Base-by-base conservation (phyloP, 2,113 vertebrate species). In the Neotragus moschatus region DNA sequence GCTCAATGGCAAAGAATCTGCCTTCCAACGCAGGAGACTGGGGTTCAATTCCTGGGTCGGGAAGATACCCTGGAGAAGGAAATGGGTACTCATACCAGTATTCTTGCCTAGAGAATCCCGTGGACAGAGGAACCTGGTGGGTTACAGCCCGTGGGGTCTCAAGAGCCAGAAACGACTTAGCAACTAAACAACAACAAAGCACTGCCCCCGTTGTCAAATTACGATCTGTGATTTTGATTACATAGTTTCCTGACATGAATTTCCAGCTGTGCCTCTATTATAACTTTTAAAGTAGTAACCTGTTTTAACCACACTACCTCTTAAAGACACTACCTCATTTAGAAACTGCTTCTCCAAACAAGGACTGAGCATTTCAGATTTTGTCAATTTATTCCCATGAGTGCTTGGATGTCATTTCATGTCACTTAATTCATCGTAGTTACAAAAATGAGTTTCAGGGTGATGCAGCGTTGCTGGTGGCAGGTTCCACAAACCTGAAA, bases 211-310 rank as follows among this genome's bases (percentile, higher is more conserved):
- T 60, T 85, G 23, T 36, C 55, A 84, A 82, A 39, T 61, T 81
- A 49, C 26, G 51, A 93, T 92, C 79, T 92, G 56, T 91, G 53
- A 45, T 86, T 93, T 95, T 93, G 88, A 93, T 93, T 91, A 66
- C 39, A 45, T 55, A 11, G 47, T 81, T 94, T 94, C 93, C 60
- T 77, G 49, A 88, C 70, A 70, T 56, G 21, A 60, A 70, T 92
- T 86, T 93, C 79, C 75, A 84, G 47, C 66, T 88, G 43, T 6
- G n/a, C 55, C 13, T 84, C 70, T 56, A 16, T 21, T 80, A 1
- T 8, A 53, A 47, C 45, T 17, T 73, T 58, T 39, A 75, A 94
- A 96, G 60, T 17, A 17, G 3, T 16, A 63, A 3, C 21, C 7
- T 96, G 7, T 33, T 55, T 84, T 90, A 70, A 70, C 66, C 66